Evolutionary conservation across 2,888 invertebrate genomes (phyloP), one percentile per base, ranked within the genome.

Genomic region (Lepidonotus clava): DNA sequence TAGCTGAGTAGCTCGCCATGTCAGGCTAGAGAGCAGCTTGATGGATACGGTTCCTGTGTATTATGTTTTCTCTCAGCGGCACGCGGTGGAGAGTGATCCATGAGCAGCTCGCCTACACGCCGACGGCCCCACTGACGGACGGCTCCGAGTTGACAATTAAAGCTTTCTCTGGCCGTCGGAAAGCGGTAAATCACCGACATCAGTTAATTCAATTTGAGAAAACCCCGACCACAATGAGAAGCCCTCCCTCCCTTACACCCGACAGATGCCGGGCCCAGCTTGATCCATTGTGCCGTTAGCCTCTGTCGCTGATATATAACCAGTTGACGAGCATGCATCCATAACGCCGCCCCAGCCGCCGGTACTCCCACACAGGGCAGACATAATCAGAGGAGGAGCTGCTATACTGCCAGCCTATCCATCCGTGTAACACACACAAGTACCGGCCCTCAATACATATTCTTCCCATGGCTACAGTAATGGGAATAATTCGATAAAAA

Each of bases 1-100:
- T 71, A 71, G 71, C 8, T 11, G 71, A 71, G 71, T 71, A 38
- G 36, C 71, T 71, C 61, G 61, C 61, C 28, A 61, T 61, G 61
- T 61, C 61, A 61, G 61, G 61, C 5, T 61, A 24, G 61, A 61
- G 61, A 61, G 61, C 61, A 61, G 71, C 21, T 38, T 71, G 71
- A 71, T 71, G 71, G 71, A 71, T 71, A 38, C 38, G 71, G 34
- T 71, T 71, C 71, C 71, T 71, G 71, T 38, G 71, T 71, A 38
- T 38, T 11, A 71, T 71, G 71, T 71, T 61, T 61, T 61, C 28
- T 61, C 24, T 32, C 61, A n/a, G n/a, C n/a, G n/a, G n/a, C n/a
- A n/a, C n/a, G n/a, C n/a, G n/a, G n/a, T n/a, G 5, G n/a, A 61
- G 61, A 71, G 71, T 71, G 71, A 71, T 71, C 14, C 71, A 71